Conservation (phyloP, 2,888 invertebrate species). For the Pandemis heparana region DNA sequence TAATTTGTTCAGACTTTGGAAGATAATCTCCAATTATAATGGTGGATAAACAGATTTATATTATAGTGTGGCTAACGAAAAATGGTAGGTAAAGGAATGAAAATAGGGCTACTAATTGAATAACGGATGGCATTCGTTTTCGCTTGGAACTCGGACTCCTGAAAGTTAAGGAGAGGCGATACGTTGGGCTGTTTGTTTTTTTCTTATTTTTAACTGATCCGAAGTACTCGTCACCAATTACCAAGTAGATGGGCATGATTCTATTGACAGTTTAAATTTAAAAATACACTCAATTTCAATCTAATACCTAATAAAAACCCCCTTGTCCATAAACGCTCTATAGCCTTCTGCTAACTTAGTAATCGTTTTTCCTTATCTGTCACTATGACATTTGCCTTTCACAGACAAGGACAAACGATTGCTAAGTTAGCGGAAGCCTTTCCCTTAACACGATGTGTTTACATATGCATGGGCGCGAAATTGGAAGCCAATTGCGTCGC, state of each 20-base stretch:
- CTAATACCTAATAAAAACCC: no score
- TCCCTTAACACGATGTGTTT: conserved; percentile 60
- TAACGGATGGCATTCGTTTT: conserved; percentile 23
- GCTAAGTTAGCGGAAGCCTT: no score
- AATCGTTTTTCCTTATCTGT: no score
- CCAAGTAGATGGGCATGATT: no score
- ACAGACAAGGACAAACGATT: no score
- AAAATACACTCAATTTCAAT: no score
- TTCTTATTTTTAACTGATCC: neutral
- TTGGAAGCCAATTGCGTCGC: conserved; percentile 67
- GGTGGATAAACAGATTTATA: conserved; percentile 7
- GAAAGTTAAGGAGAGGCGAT: conserved; percentile 33
- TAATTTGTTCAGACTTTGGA: neutral
- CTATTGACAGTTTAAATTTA: no score
- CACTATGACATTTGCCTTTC: no score
- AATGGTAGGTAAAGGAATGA: conserved; percentile 11
- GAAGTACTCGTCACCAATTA: no score
- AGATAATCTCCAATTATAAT: neutral
- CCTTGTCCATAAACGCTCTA: no score
- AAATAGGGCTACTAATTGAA: conserved; percentile 38
- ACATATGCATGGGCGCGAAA: conserved; percentile 68
- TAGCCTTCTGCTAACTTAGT: no score
- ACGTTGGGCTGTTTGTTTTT: neutral
- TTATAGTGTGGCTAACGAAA: conserved; percentile 3
- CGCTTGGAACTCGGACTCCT: conserved; percentile 26